Conservation (phyloP, 1,140 invertebrate species). For the Apis florea region DNA sequence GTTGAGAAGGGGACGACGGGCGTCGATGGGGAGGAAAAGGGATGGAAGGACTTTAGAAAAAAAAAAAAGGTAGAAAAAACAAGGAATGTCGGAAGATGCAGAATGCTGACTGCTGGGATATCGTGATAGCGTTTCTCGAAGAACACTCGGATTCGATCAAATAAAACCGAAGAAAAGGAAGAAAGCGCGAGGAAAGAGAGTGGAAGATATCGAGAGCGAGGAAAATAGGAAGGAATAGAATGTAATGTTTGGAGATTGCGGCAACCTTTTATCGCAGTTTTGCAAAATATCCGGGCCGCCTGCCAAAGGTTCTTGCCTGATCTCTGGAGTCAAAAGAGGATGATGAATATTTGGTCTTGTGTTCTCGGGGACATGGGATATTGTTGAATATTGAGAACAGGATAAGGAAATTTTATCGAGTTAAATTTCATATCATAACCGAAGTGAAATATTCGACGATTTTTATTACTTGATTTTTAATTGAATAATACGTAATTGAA, state of each 20-base stretch:
- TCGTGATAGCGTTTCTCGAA: conserved; percentile 28
- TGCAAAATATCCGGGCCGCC: background rate
- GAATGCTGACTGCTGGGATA: conserved; percentile 55
- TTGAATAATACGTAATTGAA: too few species aligned
- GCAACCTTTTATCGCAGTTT: conserved; percentile 3
- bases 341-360: background rate
- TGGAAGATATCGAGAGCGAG: conserved; percentile 23
- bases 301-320: background rate
- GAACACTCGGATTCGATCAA: conserved; percentile 48
- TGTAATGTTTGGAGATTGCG: conserved; percentile 6
- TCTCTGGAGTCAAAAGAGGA: background rate
- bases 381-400: background rate
- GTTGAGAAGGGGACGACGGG: too few species aligned
- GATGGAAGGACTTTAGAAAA: background rate
- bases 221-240: background rate
- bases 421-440: background rate
- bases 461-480: too few species aligned
- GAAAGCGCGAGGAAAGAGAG: background rate
- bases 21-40: too few species aligned
- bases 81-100: conserved; percentile 20
- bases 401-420: background rate
- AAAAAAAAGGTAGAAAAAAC: background rate
- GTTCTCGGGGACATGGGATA: background rate
- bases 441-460: background rate
- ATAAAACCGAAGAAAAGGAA: conserved; percentile 41